These are phyloP conservation scores for Corynorhinus townsendii DNA, from an alignment of 2,113 vertebrate species.

Conservation along the genomic window DNA sequence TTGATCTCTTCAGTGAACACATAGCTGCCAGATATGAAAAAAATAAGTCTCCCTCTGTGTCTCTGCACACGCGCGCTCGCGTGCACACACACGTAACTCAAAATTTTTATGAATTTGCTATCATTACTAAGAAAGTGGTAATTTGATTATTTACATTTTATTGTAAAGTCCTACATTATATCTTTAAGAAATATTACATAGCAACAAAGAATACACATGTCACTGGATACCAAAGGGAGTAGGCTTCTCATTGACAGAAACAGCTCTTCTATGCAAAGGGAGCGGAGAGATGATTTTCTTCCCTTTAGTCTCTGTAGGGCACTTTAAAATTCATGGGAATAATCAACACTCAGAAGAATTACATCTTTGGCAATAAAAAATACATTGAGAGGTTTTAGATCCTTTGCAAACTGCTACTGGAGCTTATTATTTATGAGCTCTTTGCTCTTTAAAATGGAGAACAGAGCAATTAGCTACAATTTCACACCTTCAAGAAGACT, in stretches of 20 bases:
- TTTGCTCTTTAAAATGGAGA: slow-evolving; percentile 71
- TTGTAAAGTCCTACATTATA: background rate
- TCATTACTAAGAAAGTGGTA: background rate
- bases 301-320: slow-evolving; percentile 25
- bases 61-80: too few species aligned
- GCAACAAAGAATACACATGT: background rate
- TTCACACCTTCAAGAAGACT: slow-evolving; percentile 65
- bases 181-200: background rate
- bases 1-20: background rate
- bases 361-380: slow-evolving; percentile 59
- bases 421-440: slow-evolving; percentile 70
- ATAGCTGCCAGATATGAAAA: background rate
- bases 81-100: background rate
- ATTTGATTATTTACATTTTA: slow-evolving; percentile 8
- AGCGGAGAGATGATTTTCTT: slow-evolving; percentile 46
- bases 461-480: slow-evolving; percentile 74
- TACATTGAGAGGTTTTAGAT: slow-evolving; percentile 52
- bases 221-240: background rate
- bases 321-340: slow-evolving; percentile 68
- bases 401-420: slow-evolving; percentile 50
- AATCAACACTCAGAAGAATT: slow-evolving; percentile 57
- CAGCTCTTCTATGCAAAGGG: background rate
- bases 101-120: background rate
- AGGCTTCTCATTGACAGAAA: background rate
- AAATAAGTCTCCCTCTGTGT: background rate